Conservation (phyloP, 2,888 invertebrate species). For the Acrobasis repandana region DNA sequence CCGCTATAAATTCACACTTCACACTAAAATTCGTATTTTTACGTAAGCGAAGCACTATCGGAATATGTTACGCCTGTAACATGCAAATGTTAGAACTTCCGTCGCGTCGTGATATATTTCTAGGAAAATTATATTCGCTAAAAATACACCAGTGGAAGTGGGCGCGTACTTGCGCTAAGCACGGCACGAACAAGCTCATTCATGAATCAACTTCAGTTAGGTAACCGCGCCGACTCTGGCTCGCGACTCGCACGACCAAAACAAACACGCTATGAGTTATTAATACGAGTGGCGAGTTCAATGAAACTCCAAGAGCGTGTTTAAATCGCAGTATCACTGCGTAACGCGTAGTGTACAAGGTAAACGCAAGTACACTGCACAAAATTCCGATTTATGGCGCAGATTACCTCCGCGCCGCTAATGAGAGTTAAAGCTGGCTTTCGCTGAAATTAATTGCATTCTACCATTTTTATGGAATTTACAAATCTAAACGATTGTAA, state of each 20-base stretch:
- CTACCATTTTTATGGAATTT: slow-evolving; percentile 53
- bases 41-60: slow-evolving; percentile 32
- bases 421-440: slow-evolving; percentile 50
- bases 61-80: slow-evolving; percentile 48
- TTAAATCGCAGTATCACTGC: slow-evolving; percentile 63
- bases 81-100: slow-evolving; percentile 65
- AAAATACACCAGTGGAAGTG: slow-evolving; percentile 63
- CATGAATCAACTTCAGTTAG: slow-evolving; percentile 82
- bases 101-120: slow-evolving; percentile 75
- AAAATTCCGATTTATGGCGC: slow-evolving; percentile 48
- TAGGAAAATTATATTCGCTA: slow-evolving; percentile 72
- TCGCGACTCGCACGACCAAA: slow-evolving; percentile 56
- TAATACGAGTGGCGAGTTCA: slow-evolving; percentile 80
- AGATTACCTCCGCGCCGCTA: slow-evolving; percentile 46
- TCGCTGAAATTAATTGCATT: slow-evolving; percentile 56
- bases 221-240: slow-evolving; percentile 58
- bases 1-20: background rate
- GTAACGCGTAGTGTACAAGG: slow-evolving; percentile 32
- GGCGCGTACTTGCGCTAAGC: slow-evolving; percentile 56
- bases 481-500: slow-evolving; percentile 55
- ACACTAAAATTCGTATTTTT: background rate
- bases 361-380: slow-evolving; percentile 38
- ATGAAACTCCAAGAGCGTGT: slow-evolving; percentile 68
- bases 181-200: slow-evolving; percentile 68
- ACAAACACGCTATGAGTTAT: slow-evolving; percentile 76